Evolutionary conservation across 2,797 vertebrate species (phyloP).

Genomic region (Chelidonichthys spinosus): DNA sequence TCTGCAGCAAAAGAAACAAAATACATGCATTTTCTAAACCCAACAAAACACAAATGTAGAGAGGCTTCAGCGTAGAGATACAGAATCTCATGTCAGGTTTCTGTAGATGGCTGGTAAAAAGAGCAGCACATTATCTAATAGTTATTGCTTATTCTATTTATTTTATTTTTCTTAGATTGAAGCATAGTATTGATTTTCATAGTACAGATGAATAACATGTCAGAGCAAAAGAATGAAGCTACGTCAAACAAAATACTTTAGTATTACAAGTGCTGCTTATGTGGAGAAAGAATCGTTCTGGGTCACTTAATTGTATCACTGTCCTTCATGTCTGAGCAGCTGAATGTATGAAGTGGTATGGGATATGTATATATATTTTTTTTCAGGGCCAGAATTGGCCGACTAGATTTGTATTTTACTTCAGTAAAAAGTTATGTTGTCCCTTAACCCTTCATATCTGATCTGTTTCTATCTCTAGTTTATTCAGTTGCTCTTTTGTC

Average conservation of each 20-base stretch:
- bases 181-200: not conserved
- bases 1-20: too few relatives aligned
- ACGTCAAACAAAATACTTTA: not conserved
- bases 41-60: too few relatives aligned
- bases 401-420: not conserved
- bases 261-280: not conserved
- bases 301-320: not conserved
- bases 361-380: not conserved
- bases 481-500: not conserved
- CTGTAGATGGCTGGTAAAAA: not conserved
- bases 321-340: constrained; percentile 8
- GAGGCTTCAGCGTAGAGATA: not conserved
- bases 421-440: not conserved
- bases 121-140: not conserved
- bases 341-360: not conserved
- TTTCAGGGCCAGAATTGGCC: constrained; percentile 2
- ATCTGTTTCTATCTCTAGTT: not conserved
- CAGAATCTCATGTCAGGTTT: not conserved
- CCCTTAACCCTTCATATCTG: not conserved
- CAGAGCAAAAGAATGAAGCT: not conserved
- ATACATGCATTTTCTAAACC: too few relatives aligned
- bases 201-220: not conserved
- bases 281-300: not conserved
- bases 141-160: not conserved
- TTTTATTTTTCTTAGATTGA: too few relatives aligned